Conservation (phyloP, 2,113 vertebrate species). For the Aleadryas rufinucha region DNA sequence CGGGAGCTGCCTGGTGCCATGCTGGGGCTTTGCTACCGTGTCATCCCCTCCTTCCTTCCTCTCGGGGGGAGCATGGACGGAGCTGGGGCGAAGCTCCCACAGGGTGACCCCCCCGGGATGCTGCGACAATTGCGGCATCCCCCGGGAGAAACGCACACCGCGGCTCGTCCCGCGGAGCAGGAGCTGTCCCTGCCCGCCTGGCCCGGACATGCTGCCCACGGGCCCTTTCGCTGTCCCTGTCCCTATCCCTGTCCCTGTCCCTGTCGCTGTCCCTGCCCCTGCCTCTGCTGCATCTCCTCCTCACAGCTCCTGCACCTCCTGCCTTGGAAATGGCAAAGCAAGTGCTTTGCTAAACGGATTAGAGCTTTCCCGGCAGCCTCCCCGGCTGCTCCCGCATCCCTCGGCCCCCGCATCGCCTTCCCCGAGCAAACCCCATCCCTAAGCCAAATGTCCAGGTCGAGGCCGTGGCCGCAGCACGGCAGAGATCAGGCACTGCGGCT, state of each 20-base stretch:
- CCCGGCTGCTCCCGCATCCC: background rate
- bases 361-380: background rate
- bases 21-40: background rate
- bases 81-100: background rate
- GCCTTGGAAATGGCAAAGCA: conserved; percentile 8
- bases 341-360: conserved; percentile 50
- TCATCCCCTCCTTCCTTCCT: background rate
- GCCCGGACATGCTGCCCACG: background rate
- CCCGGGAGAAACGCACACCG: background rate
- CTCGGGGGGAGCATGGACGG: background rate
- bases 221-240: background rate
- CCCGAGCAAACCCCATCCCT: background rate
- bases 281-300: background rate
- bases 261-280: background rate
- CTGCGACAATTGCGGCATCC: background rate
- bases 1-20: background rate
- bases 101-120: background rate
- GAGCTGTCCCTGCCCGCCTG: background rate
- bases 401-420: background rate
- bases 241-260: background rate
- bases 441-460: background rate
- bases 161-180: fast-evolving
- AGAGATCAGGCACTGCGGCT: background rate
- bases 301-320: background rate
- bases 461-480: background rate